Conservation (phyloP, 2,113 vertebrate genomes). For the Bostrychus sinensis region DNA sequence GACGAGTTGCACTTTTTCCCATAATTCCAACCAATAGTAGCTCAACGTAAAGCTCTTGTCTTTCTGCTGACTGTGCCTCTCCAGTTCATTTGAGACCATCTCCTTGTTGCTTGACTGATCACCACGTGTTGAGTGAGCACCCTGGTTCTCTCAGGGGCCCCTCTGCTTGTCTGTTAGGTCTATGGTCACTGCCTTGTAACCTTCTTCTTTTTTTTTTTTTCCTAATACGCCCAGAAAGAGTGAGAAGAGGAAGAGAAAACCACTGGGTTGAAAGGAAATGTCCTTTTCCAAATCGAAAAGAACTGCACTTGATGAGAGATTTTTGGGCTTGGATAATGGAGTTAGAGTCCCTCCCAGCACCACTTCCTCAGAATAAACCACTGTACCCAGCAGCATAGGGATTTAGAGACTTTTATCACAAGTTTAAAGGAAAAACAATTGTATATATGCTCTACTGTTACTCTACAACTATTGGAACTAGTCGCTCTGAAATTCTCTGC, state of each 20-base stretch:
- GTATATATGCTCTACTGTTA: too few relatives aligned
- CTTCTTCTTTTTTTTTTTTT: neutral
- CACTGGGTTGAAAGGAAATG: conserved; percentile 30
- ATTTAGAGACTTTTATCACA: too few relatives aligned
- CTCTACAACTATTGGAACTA: too few relatives aligned
- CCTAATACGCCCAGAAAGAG: neutral
- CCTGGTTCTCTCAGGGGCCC: conserved; percentile 2
- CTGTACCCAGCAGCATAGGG: neutral
- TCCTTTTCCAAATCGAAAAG: conserved; percentile 36
- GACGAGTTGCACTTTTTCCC: neutral
- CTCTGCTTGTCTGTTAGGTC: conserved; percentile 5
- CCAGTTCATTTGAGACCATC: conserved; percentile 29
- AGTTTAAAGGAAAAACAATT: too few relatives aligned
- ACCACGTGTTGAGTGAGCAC: conserved; percentile 50
- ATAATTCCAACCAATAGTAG: neutral
- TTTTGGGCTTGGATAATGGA: conserved; percentile 16
- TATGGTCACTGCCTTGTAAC: conserved; percentile 6
- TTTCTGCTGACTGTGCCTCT: conserved; percentile 43
- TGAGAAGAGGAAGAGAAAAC: conserved; percentile 17
- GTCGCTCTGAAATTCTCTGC: too few relatives aligned
- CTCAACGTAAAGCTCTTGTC: neutral
- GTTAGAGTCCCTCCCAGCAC: conserved; percentile 6
- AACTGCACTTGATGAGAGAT: conserved; percentile 28
- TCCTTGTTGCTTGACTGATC: conserved; percentile 17
- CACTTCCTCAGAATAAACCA: conserved; percentile 2